A percentile compares a stretch with the other conserved stretches of the same genome.
Conservation (phyloP, 2,113 vertebrate genomes). For the Cyanoramphus novaezelandiae region DNA sequence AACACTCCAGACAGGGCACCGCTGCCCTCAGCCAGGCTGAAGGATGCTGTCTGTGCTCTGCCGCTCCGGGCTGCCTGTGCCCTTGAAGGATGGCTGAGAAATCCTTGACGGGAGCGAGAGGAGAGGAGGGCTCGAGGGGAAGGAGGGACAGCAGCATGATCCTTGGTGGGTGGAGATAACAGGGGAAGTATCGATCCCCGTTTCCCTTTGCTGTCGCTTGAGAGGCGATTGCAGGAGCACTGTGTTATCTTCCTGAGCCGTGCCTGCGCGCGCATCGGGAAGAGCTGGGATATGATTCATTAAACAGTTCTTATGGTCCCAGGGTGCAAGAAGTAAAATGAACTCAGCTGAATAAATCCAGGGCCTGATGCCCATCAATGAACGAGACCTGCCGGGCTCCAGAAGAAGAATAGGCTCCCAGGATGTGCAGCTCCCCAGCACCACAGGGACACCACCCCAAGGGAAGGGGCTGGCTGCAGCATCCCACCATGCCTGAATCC, state of each 20-base stretch:
- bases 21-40: background rate
- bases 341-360: fast-evolving
- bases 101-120: background rate
- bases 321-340: background rate
- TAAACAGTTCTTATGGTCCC: background rate
- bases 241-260: background rate
- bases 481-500: background rate
- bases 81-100: background rate
- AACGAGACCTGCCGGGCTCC: fast-evolving
- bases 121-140: background rate
- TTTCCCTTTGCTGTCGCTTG: background rate
- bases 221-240: background rate
- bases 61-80: background rate
- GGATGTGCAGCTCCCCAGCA: background rate
- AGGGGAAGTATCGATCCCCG: background rate
- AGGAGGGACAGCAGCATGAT: background rate
- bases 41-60: background rate
- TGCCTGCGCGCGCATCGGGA: background rate
- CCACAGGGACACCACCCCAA: fast-evolving
- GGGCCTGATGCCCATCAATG: background rate
- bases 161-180: background rate
- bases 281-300: background rate
- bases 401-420: background rate
- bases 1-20: fast-evolving
- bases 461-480: background rate